Conservation (phyloP, 1,140 invertebrate genomes). For the Copidosoma floridanum region DNA sequence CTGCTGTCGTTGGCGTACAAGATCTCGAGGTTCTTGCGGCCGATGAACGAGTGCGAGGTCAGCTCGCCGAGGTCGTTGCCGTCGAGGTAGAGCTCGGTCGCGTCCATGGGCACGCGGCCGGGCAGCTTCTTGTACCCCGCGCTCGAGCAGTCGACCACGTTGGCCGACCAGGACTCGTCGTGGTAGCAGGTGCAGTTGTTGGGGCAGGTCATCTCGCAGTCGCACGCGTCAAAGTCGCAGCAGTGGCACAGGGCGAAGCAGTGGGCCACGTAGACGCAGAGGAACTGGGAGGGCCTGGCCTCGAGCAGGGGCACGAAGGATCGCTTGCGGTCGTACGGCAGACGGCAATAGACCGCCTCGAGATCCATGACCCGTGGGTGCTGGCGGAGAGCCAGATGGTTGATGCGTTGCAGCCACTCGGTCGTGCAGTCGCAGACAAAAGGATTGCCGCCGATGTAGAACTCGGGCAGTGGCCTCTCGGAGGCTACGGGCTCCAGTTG, state of each 20-base stretch:
- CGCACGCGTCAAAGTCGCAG: slow-evolving; percentile 84
- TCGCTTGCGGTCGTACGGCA: slow-evolving; percentile 72
- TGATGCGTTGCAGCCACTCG: slow-evolving; percentile 84
- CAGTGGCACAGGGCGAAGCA: slow-evolving; percentile 82
- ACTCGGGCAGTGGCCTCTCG: slow-evolving; percentile 70
- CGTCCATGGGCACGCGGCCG: slow-evolving; percentile 83
- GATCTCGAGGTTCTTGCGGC: slow-evolving; percentile 79
- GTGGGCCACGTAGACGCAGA: slow-evolving; percentile 78
- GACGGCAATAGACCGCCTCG: slow-evolving; percentile 76
- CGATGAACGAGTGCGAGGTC: slow-evolving; percentile 82
- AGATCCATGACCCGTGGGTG: slow-evolving; percentile 81
- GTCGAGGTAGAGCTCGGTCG: slow-evolving; percentile 85
- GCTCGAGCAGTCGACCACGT: slow-evolving; percentile 85
- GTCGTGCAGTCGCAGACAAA: slow-evolving; percentile 84
- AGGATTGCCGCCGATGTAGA: slow-evolving; percentile 85
- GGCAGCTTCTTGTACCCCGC: slow-evolving; percentile 72
- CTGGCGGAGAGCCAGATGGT: slow-evolving; percentile 67
- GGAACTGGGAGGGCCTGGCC: slow-evolving; percentile 72
- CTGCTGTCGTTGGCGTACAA: slow-evolving; percentile 81
- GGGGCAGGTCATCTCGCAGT: slow-evolving; percentile 83
- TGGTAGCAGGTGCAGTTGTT: slow-evolving; percentile 84
- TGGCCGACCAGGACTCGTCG: slow-evolving; percentile 82
- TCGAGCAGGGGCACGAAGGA: slow-evolving; percentile 71
- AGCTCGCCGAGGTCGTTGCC: slow-evolving; percentile 79
- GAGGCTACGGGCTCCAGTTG: slow-evolving; percentile 65